Base-by-base conservation (phyloP, 2,888 invertebrate genomes). In the Nezara viridula region DNA sequence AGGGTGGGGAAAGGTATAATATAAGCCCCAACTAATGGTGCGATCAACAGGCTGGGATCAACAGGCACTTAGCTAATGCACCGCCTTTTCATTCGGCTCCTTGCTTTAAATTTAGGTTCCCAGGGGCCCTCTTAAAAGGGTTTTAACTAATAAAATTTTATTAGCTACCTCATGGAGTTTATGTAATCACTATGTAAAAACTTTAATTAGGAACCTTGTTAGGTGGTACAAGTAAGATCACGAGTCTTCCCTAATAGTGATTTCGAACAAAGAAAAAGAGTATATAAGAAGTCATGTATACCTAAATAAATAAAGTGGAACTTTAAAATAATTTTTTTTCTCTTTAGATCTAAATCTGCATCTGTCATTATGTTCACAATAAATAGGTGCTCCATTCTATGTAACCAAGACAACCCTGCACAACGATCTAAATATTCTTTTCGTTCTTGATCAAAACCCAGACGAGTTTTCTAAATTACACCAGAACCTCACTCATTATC, bases 61-160 rank as follows among this genome's bases (percentile, higher is more conserved):
- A 81, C 44, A 81, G 44, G 44, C 81, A 81, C 44, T 81, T 24
- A 40, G 81, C 81, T 81, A 81, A 81, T 81, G 81, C 44, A 81
- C 5, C n/a, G 40, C n/a, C 81, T 47, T 81, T 73, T 73, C 81
- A 44, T 81, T 81, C 40, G 44, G 12, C 44, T 81, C 44, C 81
- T 81, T 77, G 4, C 24, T 44, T 77, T 37, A 77, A 77, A 77
- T 77, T 32, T 16, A 60, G 60, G 60, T 27, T 60, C 4, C 32
- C 66, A 37, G 60, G 10, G 14, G 27, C 27, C 37, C 66, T 73
- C 66, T 73, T 73, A 73, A 73, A 73, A 73, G 66, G 66, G 66
- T 73, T 73, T 73, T 73, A 73, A 73, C 66, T 73, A 73, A 73
- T 73, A 73, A 73, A 73, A 73, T 73, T 73, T 37, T 73, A 73